Percentiles rank a stretch among this genome's conserved stretches.
These are phyloP conservation scores for Hoplodrina ambigua DNA, from an alignment of 2,888 invertebrate species.

Conservation along the genomic window DNA sequence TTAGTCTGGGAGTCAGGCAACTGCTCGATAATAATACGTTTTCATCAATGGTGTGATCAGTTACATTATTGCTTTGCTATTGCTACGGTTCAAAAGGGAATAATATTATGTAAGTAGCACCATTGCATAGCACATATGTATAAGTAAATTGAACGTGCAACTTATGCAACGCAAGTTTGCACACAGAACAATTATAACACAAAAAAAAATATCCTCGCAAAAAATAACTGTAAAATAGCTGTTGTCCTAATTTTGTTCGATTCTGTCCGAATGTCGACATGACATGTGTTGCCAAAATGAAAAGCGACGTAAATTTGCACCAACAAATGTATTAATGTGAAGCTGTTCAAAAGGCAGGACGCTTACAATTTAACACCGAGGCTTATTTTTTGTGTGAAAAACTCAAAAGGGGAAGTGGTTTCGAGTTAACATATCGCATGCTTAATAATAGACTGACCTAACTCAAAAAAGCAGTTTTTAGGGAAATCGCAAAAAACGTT, in stretches of 20 bases:
- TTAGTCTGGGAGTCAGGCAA: conserved; percentile 65
- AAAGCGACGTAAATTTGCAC: conserved; percentile 8
- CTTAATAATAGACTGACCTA: too few species aligned
- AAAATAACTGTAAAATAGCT: conserved; percentile 2
- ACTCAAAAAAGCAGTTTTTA: too few species aligned
- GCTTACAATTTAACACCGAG: conserved; percentile 39
- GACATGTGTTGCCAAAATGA: conserved; percentile 30
- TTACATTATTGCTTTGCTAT: conserved; percentile 19
- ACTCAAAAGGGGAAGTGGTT: conserved; percentile 37
- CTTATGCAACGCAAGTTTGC: too few species aligned
- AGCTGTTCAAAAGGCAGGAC: conserved; percentile 49
- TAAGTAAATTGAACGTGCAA: background rate
- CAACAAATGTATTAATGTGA: conserved; percentile 19
- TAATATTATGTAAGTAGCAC: background rate
- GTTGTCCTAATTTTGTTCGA: conserved; percentile 19
- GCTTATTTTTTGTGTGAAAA: conserved; percentile 45
- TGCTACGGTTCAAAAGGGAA: background rate
- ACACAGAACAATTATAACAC: background rate
- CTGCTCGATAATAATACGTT: conserved; percentile 47
- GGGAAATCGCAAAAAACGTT: too few species aligned
- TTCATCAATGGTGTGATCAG: conserved; percentile 27
- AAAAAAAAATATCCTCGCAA: background rate
- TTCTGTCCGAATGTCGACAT: conserved; percentile 19
- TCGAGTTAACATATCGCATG: conserved; percentile 35
- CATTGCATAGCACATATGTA: background rate